These are phyloP conservation scores for Salminus brasiliensis DNA, from an alignment of 2,113 vertebrate species.

Conservation along the genomic window DNA sequence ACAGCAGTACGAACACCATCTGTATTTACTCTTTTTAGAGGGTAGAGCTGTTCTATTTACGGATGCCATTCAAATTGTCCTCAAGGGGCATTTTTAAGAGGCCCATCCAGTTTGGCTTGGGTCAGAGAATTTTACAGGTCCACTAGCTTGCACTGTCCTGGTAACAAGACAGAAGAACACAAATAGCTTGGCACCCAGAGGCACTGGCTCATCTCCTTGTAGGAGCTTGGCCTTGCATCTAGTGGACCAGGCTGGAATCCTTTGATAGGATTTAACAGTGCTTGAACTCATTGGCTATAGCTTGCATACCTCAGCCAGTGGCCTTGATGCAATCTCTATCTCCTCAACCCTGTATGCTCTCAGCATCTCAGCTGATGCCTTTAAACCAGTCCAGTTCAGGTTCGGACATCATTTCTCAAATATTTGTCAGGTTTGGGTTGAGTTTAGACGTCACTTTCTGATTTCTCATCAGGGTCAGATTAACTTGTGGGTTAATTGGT, in stretches of 20 bases:
- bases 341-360: background rate
- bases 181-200: slow-evolving; percentile 42
- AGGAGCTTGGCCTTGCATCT: slow-evolving; percentile 61
- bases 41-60: no score
- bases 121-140: background rate
- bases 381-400: no score
- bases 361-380: background rate
- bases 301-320: slow-evolving; percentile 63
- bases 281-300: slow-evolving; percentile 64
- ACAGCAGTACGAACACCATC: no score
- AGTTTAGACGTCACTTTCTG: no score
- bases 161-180: slow-evolving; percentile 22
- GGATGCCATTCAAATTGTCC: no score
- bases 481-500: no score
- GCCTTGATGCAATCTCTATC: slow-evolving; percentile 45
- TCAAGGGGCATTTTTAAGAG: background rate
- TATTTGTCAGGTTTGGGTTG: no score
- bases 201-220: slow-evolving; percentile 60
- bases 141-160: slow-evolving; percentile 24
- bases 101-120: background rate
- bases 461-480: no score
- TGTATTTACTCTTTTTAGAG: no score
- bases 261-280: slow-evolving; percentile 75
- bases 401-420: no score
- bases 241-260: slow-evolving; percentile 56